Percentiles rank a stretch among this genome's conserved stretches.
Evolutionary conservation across 2,113 vertebrate genomes (phyloP).

Genomic region (Monopterus albus): DNA sequence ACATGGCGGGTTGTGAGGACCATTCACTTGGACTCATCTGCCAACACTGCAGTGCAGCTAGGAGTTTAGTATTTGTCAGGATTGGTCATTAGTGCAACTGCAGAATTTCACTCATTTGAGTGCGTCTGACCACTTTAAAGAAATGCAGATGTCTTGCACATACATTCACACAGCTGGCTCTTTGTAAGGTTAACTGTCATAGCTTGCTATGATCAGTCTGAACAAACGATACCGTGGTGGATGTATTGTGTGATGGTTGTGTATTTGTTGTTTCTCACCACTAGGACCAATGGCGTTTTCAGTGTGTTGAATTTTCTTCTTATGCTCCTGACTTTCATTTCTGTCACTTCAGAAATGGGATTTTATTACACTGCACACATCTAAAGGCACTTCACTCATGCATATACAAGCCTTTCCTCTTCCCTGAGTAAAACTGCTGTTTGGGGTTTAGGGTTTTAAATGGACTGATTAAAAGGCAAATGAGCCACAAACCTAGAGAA

Average conservation of each 20-base stretch:
- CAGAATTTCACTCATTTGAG: not conserved
- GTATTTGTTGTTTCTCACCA: not conserved
- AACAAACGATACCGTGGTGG: not conserved
- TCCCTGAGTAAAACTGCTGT: not conserved
- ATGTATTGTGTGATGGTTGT: not conserved
- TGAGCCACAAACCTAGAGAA: slow-evolving; percentile 4
- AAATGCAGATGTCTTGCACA: not conserved
- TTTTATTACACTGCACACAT: slow-evolving; percentile 16
- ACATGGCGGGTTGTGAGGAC: not conserved
- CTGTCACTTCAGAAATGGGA: not conserved
- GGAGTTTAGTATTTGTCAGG: slow-evolving; percentile 6
- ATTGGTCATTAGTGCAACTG: slow-evolving; percentile 6
- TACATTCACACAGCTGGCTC: not conserved
- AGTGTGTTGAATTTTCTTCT: no score
- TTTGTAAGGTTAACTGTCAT: not conserved
- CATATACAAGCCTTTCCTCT: not conserved
- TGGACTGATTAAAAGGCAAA: slow-evolving; percentile 10
- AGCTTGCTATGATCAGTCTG: not conserved
- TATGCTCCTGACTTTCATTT: no score
- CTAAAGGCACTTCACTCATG: slow-evolving; percentile 8
- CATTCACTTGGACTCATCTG: slow-evolving; percentile 5
- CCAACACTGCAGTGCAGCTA: slow-evolving; percentile 27
- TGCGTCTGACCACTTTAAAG: not conserved
- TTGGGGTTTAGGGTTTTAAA: slow-evolving; percentile 14
- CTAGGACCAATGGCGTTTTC: no score